Percentiles rank a stretch among this genome's conserved stretches.
Evolutionary conservation across 35 echinoderm and acorn worm genomes (phyloP).

Genomic region (Hemicentrotus pulcherrimus): DNA sequence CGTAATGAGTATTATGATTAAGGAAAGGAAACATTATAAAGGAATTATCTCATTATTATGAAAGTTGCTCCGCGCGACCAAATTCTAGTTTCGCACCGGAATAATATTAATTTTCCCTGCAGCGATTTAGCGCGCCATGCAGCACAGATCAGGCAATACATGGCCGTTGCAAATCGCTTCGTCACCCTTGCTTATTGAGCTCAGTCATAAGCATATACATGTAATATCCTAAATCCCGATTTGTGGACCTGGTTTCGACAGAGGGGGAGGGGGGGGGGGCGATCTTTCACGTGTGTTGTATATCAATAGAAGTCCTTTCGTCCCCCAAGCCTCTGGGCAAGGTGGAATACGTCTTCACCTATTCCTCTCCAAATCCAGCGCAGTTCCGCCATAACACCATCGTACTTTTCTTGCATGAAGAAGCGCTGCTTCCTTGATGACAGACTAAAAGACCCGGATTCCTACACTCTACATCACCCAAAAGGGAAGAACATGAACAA

Average conservation of each 20-base stretch:
- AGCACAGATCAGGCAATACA: not conserved
- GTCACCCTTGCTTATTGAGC: not conserved
- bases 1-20: not conserved
- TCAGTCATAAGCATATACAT: not conserved
- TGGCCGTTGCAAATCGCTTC: slow-evolving; percentile 13
- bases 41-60: slow-evolving; percentile 19
- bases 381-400: slow-evolving; percentile 16
- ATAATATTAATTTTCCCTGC: slow-evolving; percentile 22
- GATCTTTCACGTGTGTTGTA: not conserved
- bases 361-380: not conserved
- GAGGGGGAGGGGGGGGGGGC: not conserved
- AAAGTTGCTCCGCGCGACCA: slow-evolving; percentile 12
- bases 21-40: slow-evolving; percentile 4
- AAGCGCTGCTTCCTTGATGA: not conserved
- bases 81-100: slow-evolving; percentile 22
- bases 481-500: too few relatives aligned
- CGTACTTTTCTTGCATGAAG: not conserved
- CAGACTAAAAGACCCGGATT: not conserved
- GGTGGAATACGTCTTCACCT: not conserved
- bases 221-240: not conserved
- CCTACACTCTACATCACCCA: not conserved
- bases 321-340: not conserved
- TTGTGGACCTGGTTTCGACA: not conserved
- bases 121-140: not conserved
- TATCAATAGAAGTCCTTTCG: not conserved